phyloP scores from a whole-genome alignment of 2,797 vertebrate species.

The Microctenopoma steveboyesi region DNA sequence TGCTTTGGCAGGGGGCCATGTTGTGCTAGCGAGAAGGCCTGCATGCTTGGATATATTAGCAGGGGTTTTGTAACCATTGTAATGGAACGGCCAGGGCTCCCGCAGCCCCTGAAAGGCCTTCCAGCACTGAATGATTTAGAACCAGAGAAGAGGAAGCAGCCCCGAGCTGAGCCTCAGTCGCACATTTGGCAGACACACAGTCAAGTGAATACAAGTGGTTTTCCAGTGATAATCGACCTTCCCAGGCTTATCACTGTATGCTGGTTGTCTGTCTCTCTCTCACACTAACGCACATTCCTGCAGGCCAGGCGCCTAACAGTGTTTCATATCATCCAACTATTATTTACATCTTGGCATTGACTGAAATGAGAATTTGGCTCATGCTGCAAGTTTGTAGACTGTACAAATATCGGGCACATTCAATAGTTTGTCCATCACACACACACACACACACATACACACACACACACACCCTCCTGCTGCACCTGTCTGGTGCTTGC shows the following conservation, averaged over 20 bases:
- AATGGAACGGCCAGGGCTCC: constrained; percentile 59
- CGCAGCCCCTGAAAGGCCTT: constrained; percentile 59
- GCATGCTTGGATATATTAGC: constrained; percentile 78
- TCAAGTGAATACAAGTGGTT: constrained; percentile 52
- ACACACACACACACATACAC: constrained; percentile 11
- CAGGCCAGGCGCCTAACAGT: background rate
- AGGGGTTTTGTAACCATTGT: constrained; percentile 76
- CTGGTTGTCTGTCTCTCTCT: constrained; percentile 17
- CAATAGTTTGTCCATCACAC: constrained; percentile 23
- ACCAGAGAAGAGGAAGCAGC: constrained; percentile 52
- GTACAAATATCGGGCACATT: constrained; percentile 19
- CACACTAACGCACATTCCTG: constrained; percentile 16
- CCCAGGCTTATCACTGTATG: constrained; percentile 48
- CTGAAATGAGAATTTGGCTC: constrained; percentile 24
- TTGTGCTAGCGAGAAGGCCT: constrained; percentile 73
- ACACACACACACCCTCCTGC: constrained; percentile 25
- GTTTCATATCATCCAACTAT: constrained; percentile 30
- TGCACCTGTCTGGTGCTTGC: constrained; percentile 71
- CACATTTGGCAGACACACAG: constrained; percentile 43
- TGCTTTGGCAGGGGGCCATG: constrained; percentile 74
- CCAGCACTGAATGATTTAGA: constrained; percentile 59
- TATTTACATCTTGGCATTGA: constrained; percentile 23
- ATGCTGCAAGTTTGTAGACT: background rate
- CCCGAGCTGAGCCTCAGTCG: constrained; percentile 37
- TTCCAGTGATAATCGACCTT: constrained; percentile 53